Conservation (phyloP, 2,113 vertebrate species). For the Corydoras maculifer region DNA sequence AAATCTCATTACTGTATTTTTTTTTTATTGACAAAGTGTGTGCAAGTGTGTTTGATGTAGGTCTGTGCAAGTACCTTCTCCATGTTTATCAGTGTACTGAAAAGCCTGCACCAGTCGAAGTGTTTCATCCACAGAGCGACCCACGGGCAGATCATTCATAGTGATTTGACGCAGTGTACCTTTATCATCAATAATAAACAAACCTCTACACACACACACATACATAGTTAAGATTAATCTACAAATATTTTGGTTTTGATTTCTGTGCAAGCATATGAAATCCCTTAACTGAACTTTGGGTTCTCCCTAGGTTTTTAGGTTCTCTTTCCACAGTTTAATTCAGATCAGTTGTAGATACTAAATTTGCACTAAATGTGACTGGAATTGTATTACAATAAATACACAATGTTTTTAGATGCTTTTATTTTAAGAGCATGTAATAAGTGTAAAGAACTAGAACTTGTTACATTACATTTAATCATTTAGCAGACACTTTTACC, state of each 20-base stretch:
- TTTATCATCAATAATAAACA: conserved; percentile 93
- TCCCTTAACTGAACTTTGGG: too few species aligned
- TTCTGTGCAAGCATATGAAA: too few species aligned
- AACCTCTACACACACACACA: conserved; percentile 68
- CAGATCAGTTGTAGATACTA: too few species aligned
- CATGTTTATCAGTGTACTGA: conserved; percentile 93
- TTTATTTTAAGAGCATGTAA: too few species aligned
- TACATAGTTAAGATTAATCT: neutral
- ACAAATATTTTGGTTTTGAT: neutral
- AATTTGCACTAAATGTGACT: too few species aligned
- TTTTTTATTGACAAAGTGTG: neutral
- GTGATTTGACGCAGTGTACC: conserved; percentile 90
- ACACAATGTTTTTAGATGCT: too few species aligned
- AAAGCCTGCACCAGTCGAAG: conserved; percentile 92
- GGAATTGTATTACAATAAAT: too few species aligned
- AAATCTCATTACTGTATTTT: neutral
- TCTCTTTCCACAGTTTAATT: too few species aligned
- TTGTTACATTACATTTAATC: too few species aligned
- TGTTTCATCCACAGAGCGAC: conserved; percentile 92
- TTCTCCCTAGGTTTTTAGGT: too few species aligned
- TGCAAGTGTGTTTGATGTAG: conserved; percentile 2
- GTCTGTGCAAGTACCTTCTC: conserved; percentile 75
- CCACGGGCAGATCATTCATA: conserved; percentile 94
- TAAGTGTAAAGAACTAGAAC: too few species aligned
- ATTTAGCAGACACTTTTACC: too few species aligned